Evolutionary conservation across 2,113 vertebrate species (phyloP), one percentile per base, ranked within the genome.

Genomic region (Hypocryptadius cinnamomeus): DNA sequence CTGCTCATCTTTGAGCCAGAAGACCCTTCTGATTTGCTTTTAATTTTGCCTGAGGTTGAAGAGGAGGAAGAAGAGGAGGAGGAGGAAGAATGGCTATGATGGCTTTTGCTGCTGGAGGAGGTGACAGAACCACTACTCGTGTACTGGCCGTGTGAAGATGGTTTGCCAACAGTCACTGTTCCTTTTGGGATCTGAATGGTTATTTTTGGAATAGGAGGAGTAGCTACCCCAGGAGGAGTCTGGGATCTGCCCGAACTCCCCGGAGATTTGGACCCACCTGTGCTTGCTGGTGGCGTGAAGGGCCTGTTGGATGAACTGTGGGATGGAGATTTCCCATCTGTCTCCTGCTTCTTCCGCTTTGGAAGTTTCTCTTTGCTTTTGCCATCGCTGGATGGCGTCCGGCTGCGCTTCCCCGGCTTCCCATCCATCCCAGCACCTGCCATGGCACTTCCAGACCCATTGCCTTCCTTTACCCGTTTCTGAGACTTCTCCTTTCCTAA

Each of bases 131-230:
- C 99, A n/a, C 98, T 98, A 45, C 98, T 98, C 3, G 98, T 98
- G 92, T 99, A 99, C 79, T 99, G 99, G 88, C 98, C 98, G 5
- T 99, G 99, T 5, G 99, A 99, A 5, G 98, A 98, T 0, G 98
- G 98, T 95, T 99, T 99, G 33, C 99, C 99, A 30, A 99, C 99
- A 90, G 98, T 98, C 96, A 99, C 98, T 2, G 98, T 99, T 61
- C 99, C 99, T 97, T 99, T 99, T 21, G 98, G 98, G 77, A 99
- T 99, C 97, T 99, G 99, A 96, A 99, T 99, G 30, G 99, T 99
- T 81, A 99, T 99, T 98, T 99, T 99, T 77, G 99, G 99, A 89
- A 99, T 99, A 42, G 99, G 99, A 79, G 99, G 99, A 60, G 99
- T 99, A 53, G 99, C 98, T 53, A 99, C 98, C 65, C 98, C 98